Evolutionary conservation across 2,888 invertebrate genomes (phyloP), one percentile per base, ranked within the genome.

Genomic region (Sepiola atlantica): DNA sequence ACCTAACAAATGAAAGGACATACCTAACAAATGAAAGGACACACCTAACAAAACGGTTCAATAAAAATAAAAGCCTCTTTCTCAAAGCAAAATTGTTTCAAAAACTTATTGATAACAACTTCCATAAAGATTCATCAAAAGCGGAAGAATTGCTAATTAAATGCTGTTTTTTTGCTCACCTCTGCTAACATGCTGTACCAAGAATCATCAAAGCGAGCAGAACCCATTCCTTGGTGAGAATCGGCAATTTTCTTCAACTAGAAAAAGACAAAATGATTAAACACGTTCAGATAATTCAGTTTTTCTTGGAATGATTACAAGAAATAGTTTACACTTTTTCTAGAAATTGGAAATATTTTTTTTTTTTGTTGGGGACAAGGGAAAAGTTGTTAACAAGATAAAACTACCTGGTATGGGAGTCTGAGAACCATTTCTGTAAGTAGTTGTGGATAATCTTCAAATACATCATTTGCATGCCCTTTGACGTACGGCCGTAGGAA

Each of bases 391-490:
- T 77, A n/a, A n/a, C 77, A 16, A 77, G n/a, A 2, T 32, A 18
- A 54, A n/a, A 92, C 54, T 95, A 99, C 98, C 98, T 99, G 99
- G 97, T 99, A 99, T 0, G 99, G 99, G 94, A 99, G 98, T 35
- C 99, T 98, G 21, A 99, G 98, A 0, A 99, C 98, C 98, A 99
- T 99, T 98, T 99, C 99, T 94, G 99, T 99, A 54, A 99, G 98
- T n/a, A 99, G 98, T 95, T 99, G 98, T 21, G 99, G 98, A 97
- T 99, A 99, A 95, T 98, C 98, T 97, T 99, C 98, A 97, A 99
- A 99, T 61, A 99, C 98, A 97, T 99, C 99, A 94, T 98, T 98
- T 0, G 98, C 98, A 97, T 99, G 99, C 94, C 98, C 98, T 97
- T 99, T 99, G 90, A 99, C 98, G 96, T 99, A 99, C 97, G 99